Base-by-base conservation (phyloP, 2,797 vertebrate genomes). In the Huso huso region DNA sequence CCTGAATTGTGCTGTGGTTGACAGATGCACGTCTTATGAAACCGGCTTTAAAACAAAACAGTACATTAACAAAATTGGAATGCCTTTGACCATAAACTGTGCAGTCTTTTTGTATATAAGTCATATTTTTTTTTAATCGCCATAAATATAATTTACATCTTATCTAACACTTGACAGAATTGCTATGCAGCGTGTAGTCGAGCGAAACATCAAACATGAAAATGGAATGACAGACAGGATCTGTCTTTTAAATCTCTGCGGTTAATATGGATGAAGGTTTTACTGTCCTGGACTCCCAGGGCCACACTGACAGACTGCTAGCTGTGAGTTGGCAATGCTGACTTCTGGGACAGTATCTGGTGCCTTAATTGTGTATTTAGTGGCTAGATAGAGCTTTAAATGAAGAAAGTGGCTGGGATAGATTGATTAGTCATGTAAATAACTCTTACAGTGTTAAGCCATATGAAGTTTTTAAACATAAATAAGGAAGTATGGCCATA, bases 1-100 rank as follows among this genome's bases (percentile, higher is more conserved):
- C 75, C 72, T 77, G 75, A 66, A 72, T 74, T 60, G 69, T 73
- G 69, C 69, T 76, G n/a, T 62, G 10, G 61, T 13, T 10, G 7
- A 62, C n/a, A n/a, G 53, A 55, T 10, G 9, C 53, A 55, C 3
- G 7, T 55, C 7, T 55, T 55, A 3, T 55, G 53, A 10, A 55
- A 55, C n/a, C 53, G 7, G 53, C 53, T 55, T 55, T 55, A 10
- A 55, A 55, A n/a, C 37, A 37, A 37, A 37, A 37, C 37, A 37
- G 37, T 5, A 37, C 3, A 5, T 37, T 37, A 37, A 37, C 37
- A 37, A 37, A 37, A 37, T 37, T 37, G 37, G 37, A 37, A 37
- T 37, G 37, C 5, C 37, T 37, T 37, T 37, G 37, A 37, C 37
- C 48, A 57, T 67, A 57, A 64, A 64, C 53, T 64, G 12, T 18